Percentiles rank a stretch among this genome's conserved stretches.
Evolutionary conservation across 2,113 vertebrate species (phyloP).

Genomic region (Cryptotis parvus): DNA sequence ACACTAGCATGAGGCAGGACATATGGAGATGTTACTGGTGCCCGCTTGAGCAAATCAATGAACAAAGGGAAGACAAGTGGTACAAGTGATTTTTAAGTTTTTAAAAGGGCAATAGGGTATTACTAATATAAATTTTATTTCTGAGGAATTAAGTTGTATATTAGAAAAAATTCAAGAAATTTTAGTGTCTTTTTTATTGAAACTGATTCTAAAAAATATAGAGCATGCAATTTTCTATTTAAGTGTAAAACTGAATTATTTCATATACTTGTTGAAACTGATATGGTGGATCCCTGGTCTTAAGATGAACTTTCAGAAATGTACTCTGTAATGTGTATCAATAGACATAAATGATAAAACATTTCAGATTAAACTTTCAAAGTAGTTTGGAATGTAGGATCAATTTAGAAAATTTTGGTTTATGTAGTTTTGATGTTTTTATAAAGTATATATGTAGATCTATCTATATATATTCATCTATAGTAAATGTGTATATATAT

Average conservation of each 20-base stretch:
- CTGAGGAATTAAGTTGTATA: background rate
- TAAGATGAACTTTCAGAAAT: conserved; percentile 15
- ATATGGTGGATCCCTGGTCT: conserved; percentile 3
- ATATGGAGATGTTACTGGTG: too few species aligned
- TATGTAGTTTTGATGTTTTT: background rate
- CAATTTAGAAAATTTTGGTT: conserved; percentile 1
- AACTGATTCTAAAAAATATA: conserved; percentile 16
- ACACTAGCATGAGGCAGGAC: too few species aligned
- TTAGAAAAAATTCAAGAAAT: conserved; percentile 45
- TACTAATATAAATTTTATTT: conserved; percentile 36
- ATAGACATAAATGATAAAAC: background rate
- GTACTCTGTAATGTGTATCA: background rate
- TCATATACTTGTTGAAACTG: background rate
- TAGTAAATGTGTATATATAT: background rate
- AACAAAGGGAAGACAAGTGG: too few species aligned
- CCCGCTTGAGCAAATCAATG: too few species aligned
- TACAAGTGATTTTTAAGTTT: too few species aligned
- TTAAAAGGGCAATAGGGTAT: background rate
- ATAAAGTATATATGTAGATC: too few species aligned
- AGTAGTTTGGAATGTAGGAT: background rate
- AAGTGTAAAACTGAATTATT: conserved; percentile 33
- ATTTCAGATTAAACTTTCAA: conserved; percentile 27
- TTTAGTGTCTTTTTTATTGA: background rate
- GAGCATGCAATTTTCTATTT: background rate
- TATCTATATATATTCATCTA: too few species aligned